These are phyloP conservation scores for Hucho hucho DNA, from an alignment of 2,113 vertebrate species.

Conservation along the genomic window DNA sequence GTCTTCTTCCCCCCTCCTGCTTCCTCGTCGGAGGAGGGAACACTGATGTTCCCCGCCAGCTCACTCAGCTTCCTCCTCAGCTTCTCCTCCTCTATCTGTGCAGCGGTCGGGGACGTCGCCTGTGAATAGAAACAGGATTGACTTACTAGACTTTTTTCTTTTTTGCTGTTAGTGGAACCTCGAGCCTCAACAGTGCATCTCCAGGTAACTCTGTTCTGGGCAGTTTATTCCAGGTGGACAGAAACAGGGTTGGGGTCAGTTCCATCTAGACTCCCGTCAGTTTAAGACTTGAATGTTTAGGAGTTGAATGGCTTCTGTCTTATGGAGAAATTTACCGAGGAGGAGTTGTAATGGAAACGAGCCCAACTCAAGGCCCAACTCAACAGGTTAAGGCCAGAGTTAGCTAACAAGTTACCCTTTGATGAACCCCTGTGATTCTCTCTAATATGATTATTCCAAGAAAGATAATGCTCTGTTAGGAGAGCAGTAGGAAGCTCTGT, in stretches of 20 bases:
- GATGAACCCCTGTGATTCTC: neutral
- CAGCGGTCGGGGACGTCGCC: conserved; percentile 38
- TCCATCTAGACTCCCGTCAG: too few relatives aligned
- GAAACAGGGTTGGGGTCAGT: too few relatives aligned
- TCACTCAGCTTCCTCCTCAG: conserved; percentile 85
- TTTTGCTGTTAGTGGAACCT: too few relatives aligned
- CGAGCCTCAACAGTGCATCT: too few relatives aligned
- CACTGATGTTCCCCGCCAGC: conserved; percentile 82
- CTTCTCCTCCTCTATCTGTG: conserved; percentile 77
- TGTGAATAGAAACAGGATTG: conserved; percentile 14
- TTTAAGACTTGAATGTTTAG: too few relatives aligned
- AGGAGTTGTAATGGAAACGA: neutral
- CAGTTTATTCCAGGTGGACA: too few relatives aligned
- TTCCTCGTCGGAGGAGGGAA: conserved; percentile 83
- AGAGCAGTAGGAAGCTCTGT: too few relatives aligned
- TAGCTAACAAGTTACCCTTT: neutral
- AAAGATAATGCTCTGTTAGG: too few relatives aligned
- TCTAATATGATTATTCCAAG: neutral
- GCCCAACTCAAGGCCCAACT: neutral
- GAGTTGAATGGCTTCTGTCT: too few relatives aligned
- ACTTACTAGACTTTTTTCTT: too few relatives aligned
- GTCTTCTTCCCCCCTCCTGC: conserved; percentile 43
- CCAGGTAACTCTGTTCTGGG: too few relatives aligned
- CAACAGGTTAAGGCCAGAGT: neutral
- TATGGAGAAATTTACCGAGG: neutral